Conservation (phyloP, 2,113 vertebrate genomes). For the Syngnathus floridae region DNA sequence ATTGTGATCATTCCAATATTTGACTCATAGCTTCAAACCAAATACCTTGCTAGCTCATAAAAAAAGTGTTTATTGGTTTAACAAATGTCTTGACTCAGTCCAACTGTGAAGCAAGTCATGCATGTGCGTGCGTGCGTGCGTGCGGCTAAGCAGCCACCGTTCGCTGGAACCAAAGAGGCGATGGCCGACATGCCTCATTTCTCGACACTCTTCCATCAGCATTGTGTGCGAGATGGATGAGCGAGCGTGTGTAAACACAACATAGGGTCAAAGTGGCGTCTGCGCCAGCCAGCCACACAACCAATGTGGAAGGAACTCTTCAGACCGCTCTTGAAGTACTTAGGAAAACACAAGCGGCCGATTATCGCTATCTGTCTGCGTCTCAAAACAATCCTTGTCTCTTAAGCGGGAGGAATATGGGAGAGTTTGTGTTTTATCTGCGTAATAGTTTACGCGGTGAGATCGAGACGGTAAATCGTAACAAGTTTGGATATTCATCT, state of each 20-base stretch:
- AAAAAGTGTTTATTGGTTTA: background rate
- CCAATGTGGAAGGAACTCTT: constrained; percentile 38
- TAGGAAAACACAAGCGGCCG: constrained; percentile 32
- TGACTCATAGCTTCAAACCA: background rate
- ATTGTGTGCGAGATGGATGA: constrained; percentile 52
- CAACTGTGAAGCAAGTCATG: background rate
- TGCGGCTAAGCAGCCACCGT: constrained; percentile 30
- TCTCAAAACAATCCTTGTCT: constrained; percentile 27
- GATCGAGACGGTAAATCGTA: background rate
- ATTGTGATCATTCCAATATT: background rate
- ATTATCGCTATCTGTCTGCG: constrained; percentile 31
- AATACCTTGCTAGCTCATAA: background rate
- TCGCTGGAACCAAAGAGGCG: constrained; percentile 56
- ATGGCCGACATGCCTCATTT: constrained; percentile 56
- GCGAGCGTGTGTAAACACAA: constrained; percentile 58
- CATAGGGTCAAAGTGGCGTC: constrained; percentile 31
- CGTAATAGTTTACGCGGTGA: background rate
- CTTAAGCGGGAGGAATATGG: background rate
- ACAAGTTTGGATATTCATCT: background rate
- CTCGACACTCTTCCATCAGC: constrained; percentile 46
- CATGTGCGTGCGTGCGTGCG: no score
- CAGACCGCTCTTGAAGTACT: constrained; percentile 46
- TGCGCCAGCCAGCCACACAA: constrained; percentile 28
- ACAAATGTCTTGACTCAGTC: background rate
- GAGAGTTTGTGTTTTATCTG: constrained; percentile 4